phyloP scores from a whole-genome alignment of 2,888 invertebrate genomes.

The Callyntrura sp. region DNA sequence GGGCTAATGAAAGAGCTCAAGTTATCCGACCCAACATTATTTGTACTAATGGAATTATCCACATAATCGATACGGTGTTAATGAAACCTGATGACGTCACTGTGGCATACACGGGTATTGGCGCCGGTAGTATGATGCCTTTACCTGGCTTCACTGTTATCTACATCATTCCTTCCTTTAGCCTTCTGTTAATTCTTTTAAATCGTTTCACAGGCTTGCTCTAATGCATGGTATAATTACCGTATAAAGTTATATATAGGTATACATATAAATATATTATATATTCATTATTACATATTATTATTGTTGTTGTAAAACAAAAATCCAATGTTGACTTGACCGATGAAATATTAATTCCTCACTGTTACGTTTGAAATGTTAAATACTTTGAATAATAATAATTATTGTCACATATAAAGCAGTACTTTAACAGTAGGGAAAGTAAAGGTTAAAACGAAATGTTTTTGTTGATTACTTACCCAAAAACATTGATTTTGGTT shows the following conservation, averaged over 20 bases:
- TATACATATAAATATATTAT: slow-evolving; percentile 31
- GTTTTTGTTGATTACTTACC: background rate
- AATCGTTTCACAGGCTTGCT: slow-evolving; percentile 66
- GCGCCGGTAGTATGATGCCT: slow-evolving; percentile 41
- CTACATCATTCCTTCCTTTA: slow-evolving; percentile 76
- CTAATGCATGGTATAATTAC: slow-evolving; percentile 73
- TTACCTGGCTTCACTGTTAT: slow-evolving; percentile 51
- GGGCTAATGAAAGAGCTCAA: slow-evolving; percentile 93
- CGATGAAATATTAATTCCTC: slow-evolving; percentile 6
- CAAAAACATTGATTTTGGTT: background rate
- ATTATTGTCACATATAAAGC: slow-evolving; percentile 22
- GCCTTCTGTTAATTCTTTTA: slow-evolving; percentile 74
- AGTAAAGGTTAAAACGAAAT: background rate
- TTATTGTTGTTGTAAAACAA: slow-evolving; percentile 10
- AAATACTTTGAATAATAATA: background rate
- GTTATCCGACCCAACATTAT: slow-evolving; percentile 96
- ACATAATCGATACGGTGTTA: slow-evolving; percentile 96
- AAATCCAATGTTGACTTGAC: slow-evolving; percentile 27
- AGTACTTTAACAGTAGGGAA: slow-evolving; percentile 28
- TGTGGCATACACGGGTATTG: slow-evolving; percentile 85
- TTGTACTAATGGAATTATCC: slow-evolving; percentile 98
- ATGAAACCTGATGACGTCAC: slow-evolving; percentile 93
- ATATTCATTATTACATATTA: slow-evolving; percentile 30
- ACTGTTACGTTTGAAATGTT: slow-evolving; percentile 4
- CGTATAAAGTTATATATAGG: slow-evolving; percentile 58